phyloP scores from a whole-genome alignment of 2,113 vertebrate genomes.

The Marcusenius ussheri region DNA sequence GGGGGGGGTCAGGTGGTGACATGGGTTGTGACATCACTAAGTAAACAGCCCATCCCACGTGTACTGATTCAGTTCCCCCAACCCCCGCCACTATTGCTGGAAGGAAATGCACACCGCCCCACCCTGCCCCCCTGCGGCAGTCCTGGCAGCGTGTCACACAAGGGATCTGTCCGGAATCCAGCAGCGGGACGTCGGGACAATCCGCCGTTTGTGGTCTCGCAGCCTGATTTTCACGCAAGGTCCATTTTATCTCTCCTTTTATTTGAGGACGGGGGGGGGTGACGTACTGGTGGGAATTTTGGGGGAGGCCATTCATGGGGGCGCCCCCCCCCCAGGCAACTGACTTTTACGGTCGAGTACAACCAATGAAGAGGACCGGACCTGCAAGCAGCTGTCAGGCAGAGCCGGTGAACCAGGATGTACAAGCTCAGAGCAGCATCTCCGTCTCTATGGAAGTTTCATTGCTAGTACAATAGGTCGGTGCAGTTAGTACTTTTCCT shows the following conservation, averaged over 20 bases:
- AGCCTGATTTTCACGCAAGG: not conserved
- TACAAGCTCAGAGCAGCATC: not conserved
- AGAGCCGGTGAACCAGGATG: not conserved
- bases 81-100: not conserved
- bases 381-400: not conserved
- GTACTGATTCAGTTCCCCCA: constrained; percentile 49
- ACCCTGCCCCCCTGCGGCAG: not conserved
- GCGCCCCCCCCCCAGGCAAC: not conserved
- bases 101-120: not conserved
- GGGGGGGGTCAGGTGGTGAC: constrained; percentile 35
- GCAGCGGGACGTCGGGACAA: not conserved
- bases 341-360: not conserved
- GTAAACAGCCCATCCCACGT: constrained; percentile 47
- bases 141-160: not conserved
- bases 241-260: not conserved
- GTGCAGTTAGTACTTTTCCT: not conserved
- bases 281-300: not conserved
- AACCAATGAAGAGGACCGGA: not conserved
- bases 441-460: not conserved
- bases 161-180: not conserved
- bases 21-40: constrained; percentile 54
- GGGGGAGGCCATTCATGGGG: not conserved
- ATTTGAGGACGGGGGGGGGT: not conserved
- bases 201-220: not conserved
- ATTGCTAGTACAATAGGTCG: not conserved